phyloP scores from a whole-genome alignment of 2,888 invertebrate genomes.

The Graphium colonna region DNA sequence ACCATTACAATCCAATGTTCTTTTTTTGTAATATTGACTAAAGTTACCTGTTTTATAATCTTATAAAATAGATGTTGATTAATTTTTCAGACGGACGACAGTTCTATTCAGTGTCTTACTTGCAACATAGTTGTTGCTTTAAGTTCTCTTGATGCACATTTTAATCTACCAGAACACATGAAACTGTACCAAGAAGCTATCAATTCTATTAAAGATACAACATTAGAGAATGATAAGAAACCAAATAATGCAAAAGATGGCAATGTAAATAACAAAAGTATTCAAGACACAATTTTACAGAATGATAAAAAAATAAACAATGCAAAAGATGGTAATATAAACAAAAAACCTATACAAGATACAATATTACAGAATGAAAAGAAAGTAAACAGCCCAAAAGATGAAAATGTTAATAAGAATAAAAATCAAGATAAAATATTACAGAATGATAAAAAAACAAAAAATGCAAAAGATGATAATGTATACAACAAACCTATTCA shows the following conservation, averaged over 20 bases:
- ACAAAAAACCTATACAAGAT: conserved; percentile 7
- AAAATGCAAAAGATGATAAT: too few relatives aligned
- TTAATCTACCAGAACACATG: conserved; percentile 32
- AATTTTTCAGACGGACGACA: conserved; percentile 44
- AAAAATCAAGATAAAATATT: conserved; percentile 6
- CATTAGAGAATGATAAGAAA: conserved; percentile 6
- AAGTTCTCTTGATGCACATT: conserved; percentile 31
- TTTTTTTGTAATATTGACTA: too few relatives aligned
- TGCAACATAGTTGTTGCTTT: conserved; percentile 38
- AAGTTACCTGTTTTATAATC: too few relatives aligned
- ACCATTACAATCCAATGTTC: too few relatives aligned
- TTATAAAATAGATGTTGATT: too few relatives aligned
- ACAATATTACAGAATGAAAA: conserved; percentile 2
- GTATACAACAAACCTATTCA: too few relatives aligned
- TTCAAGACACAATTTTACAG: conserved; percentile 4
- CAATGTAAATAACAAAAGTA: conserved; percentile 4
- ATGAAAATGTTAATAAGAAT: too few relatives aligned
- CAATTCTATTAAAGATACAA: background rate
- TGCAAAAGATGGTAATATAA: background rate
- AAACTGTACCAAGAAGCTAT: conserved; percentile 27
- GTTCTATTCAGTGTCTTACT: conserved; percentile 46
- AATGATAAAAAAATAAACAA: too few relatives aligned
- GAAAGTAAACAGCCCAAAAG: too few relatives aligned
- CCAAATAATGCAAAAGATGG: background rate
- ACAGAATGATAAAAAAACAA: too few relatives aligned